Percentiles rank a stretch among this genome's conserved stretches.
Evolutionary conservation across 2,797 vertebrate genomes (phyloP).

Genomic region (Gymnoscopelus braueri): DNA sequence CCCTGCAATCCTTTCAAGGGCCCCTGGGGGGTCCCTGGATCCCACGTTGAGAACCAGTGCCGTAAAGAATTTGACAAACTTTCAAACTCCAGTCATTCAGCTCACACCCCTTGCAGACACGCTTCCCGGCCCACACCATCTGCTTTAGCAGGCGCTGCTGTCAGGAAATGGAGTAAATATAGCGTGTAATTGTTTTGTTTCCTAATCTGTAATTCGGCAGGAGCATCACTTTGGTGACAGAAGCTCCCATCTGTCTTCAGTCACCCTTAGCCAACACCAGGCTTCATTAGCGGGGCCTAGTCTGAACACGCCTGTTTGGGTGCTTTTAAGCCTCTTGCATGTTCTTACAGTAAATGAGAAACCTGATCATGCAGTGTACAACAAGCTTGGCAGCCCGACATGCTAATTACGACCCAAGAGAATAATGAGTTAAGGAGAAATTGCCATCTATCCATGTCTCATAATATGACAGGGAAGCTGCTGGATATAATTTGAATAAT

Average conservation of each 20-base stretch:
- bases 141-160: constrained; percentile 14
- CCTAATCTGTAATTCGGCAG: constrained; percentile 37
- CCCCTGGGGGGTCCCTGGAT: too few species aligned
- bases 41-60: too few species aligned
- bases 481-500: constrained; percentile 2
- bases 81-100: constrained; percentile 29
- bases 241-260: constrained; percentile 52
- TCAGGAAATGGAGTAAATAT: constrained; percentile 26
- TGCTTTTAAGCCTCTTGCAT: not conserved
- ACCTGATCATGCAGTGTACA: constrained; percentile 30
- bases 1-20: too few species aligned
- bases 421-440: constrained; percentile 18
- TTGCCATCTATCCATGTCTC: not conserved
- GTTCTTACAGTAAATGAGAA: constrained; percentile 18
- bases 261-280: constrained; percentile 33
- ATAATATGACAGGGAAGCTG: not conserved
- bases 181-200: constrained; percentile 22
- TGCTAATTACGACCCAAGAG: constrained; percentile 60
- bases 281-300: constrained; percentile 40
- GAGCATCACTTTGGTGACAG: constrained; percentile 40
- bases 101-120: constrained; percentile 11
- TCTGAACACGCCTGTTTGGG: not conserved
- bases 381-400: constrained; percentile 16
- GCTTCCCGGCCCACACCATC: constrained; percentile 28
- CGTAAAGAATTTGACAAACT: constrained; percentile 30